A percentile compares a stretch with the other conserved stretches of the same genome.
Evolutionary conservation across 2,113 vertebrate genomes (phyloP).

Genomic region (Pygoscelis antarcticus): DNA sequence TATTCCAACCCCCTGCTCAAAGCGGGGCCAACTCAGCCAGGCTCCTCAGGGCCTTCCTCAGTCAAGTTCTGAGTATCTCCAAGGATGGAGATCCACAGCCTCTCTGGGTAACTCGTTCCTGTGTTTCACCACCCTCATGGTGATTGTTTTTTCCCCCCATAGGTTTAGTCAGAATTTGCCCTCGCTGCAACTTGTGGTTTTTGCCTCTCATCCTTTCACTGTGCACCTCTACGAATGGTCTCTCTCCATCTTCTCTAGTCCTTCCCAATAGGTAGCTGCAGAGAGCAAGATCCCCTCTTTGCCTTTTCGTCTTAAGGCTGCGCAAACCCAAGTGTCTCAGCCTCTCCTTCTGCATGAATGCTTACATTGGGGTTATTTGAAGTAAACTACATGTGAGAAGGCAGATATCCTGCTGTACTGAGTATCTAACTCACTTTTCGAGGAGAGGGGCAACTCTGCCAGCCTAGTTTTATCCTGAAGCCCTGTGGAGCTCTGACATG

Average conservation of each 20-base stretch:
- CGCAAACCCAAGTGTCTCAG: neutral
- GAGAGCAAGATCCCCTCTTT: neutral
- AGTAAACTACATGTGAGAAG: neutral
- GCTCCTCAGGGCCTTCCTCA: neutral
- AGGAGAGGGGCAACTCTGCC: neutral
- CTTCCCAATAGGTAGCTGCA: neutral
- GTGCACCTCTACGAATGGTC: neutral
- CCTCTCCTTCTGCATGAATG: neutral
- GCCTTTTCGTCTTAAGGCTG: neutral
- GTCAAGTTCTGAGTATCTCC: neutral
- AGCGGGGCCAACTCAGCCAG: neutral
- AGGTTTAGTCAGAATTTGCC: neutral
- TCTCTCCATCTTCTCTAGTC: neutral
- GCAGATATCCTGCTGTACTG: neutral
- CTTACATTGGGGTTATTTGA: rapidly evolving
- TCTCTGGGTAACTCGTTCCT: neutral
- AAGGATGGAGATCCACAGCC: neutral
- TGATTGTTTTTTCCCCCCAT: neutral
- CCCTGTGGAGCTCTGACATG: slow-evolving; percentile 11
- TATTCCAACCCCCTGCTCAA: neutral
- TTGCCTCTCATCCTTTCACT: neutral
- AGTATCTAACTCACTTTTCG: neutral
- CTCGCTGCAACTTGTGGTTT: neutral
- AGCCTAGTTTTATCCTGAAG: neutral
- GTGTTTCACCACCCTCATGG: neutral